phyloP scores from a whole-genome alignment of 2,113 vertebrate genomes.

The Podocnemis expansa region DNA sequence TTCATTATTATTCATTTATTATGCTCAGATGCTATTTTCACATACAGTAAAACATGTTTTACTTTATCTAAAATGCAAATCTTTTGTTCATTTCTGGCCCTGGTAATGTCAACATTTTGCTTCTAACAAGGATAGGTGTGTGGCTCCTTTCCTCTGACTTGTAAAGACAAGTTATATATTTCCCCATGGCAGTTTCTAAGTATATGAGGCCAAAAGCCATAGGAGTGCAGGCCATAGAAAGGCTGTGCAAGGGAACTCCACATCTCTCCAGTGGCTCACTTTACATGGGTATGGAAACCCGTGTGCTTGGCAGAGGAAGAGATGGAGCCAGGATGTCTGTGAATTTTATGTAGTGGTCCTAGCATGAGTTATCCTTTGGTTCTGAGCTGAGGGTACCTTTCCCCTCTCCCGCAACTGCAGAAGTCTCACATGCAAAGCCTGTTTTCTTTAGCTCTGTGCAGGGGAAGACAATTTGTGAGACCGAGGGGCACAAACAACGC shows the following conservation, averaged over 20 bases:
- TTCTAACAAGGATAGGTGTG: not conserved
- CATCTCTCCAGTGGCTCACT: not conserved
- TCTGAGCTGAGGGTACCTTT: fast-evolving
- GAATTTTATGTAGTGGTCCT: not conserved
- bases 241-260: not conserved
- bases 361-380: not conserved
- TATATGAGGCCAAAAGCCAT: not conserved
- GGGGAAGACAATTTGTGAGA: not conserved
- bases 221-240: not conserved
- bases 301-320: not conserved
- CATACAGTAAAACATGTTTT: not conserved
- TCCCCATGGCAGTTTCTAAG: no score
- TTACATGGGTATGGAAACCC: not conserved
- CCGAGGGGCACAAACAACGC: fast-evolving
- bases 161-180: not conserved
- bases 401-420: not conserved
- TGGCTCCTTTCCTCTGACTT: not conserved
- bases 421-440: fast-evolving
- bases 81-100: not conserved
- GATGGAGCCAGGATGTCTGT: not conserved
- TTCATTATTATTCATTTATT: not conserved
- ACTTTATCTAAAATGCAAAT: not conserved
- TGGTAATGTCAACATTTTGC: not conserved
- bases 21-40: not conserved
- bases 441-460: not conserved